Evolutionary conservation across 2,888 invertebrate species (phyloP).

Genomic region (Malthinus seriepunctatus): DNA sequence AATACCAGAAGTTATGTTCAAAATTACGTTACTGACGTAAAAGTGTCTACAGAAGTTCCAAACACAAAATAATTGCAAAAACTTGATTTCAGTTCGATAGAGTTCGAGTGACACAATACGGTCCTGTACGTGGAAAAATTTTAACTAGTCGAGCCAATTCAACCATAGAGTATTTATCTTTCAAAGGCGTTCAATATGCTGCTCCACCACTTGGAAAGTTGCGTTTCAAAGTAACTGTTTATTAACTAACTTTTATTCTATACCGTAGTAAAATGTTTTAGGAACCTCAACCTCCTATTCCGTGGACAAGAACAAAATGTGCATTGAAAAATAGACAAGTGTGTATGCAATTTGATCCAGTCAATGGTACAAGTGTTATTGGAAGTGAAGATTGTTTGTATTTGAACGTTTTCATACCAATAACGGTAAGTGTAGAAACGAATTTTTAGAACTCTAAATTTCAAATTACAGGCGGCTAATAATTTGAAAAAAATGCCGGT

Average conservation of each 20-base stretch:
- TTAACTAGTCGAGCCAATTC: no score
- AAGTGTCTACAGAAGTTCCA: no score
- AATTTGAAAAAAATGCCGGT: conserved; percentile 9
- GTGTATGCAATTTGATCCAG: not conserved
- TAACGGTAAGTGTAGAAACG: not conserved
- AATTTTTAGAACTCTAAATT: no score
- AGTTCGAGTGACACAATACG: not conserved
- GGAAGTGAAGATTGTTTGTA: no score
- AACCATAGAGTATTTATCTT: no score
- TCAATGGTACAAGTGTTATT: not conserved
- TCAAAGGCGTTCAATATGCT: conserved; percentile 5
- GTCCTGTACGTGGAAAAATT: no score
- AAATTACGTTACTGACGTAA: no score
- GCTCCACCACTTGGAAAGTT: not conserved
- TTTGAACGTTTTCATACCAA: no score
- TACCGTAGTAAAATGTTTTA: not conserved
- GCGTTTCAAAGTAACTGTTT: not conserved
- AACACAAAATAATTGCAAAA: no score
- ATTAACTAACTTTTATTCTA: not conserved
- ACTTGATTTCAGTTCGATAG: conserved; percentile 6
- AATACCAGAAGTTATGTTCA: no score
- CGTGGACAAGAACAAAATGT: not conserved
- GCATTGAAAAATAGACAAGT: not conserved
- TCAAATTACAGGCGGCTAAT: not conserved
- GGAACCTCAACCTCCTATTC: not conserved